Evolutionary conservation across 2,888 invertebrate genomes (phyloP), one percentile per base, ranked within the genome.

Genomic region (Spatulosminthurus flaviceps): DNA sequence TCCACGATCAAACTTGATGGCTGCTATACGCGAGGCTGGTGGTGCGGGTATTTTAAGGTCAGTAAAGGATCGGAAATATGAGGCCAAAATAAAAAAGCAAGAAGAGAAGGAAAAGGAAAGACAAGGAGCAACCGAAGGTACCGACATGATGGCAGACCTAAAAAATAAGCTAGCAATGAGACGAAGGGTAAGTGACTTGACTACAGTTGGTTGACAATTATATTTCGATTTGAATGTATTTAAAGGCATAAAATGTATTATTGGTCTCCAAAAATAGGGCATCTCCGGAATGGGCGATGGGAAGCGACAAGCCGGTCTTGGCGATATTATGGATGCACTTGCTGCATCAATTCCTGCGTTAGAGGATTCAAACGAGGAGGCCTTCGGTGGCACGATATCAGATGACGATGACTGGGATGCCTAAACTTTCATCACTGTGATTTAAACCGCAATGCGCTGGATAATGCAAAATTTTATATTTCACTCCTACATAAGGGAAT

Each of bases 21-120:
- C 84, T n/a, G 86, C 86, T 1, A 86, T 86, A 24, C 69, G 86
- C 24, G 85, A 82, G 28, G 86, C 86, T 72, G 86, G 86, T 21
- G 86, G 86, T 1, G 77, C 80, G 1, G 81, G 82, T 0, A 78
- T 76, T n/a, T 74, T 85, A 4, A 81, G 81, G 41, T 84, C 85
- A 0, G 84, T 83, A 1, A 83, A 84, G 51, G 84, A 84, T 22
- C 73, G 81, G 42, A 84, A 84, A 70, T 82, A 82, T 51, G 83
- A 84, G 79, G 82, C 83, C 1, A 82, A 82, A 67, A 83, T 81
- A 78, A 84, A 84, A 74, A 84, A 84, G 51, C 83, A 82, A 64
- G 83, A 84, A 29, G 83, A 84, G 24, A 83, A 83, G 43, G 82
- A 81, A 51, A 82, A 81, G 21, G 76, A 60, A 9, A 74, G 77